phyloP scores from a whole-genome alignment of 2,888 invertebrate genomes.

The Conomelus anceps region DNA sequence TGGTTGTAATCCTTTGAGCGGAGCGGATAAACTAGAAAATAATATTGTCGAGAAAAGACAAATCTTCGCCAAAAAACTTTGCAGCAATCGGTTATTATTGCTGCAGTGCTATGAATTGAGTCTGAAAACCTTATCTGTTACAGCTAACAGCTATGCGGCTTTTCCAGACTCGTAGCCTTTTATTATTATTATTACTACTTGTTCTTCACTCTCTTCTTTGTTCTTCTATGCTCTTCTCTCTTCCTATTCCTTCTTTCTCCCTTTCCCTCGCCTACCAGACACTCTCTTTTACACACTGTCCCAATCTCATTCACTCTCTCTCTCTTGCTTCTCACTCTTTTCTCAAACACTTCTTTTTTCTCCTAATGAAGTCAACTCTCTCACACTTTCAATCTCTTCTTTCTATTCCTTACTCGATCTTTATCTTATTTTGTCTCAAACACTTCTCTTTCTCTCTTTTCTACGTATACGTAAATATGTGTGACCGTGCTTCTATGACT shows the following conservation, averaged over 20 bases:
- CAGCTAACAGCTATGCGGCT: not conserved
- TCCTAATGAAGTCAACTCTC: no score
- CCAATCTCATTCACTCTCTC: no score
- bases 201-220: not conserved
- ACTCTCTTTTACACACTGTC: no score
- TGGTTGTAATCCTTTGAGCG: not conserved
- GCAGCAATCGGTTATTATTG: not conserved
- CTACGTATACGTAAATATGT: no score
- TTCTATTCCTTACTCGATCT: no score
- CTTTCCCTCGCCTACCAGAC: no score
- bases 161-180: not conserved
- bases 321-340: no score
- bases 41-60: not conserved
- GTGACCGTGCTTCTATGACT: no score
- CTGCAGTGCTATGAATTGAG: not conserved
- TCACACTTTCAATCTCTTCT: no score
- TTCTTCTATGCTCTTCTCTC: not conserved
- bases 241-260: not conserved
- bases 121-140: not conserved
- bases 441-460: no score
- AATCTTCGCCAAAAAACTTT: not conserved
- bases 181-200: not conserved
- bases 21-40: not conserved
- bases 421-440: no score
- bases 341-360: no score